Percentiles rank a stretch among this genome's conserved stretches.
phyloP scores from a whole-genome alignment of 2,888 invertebrate species.

The Platycheirus albimanus region DNA sequence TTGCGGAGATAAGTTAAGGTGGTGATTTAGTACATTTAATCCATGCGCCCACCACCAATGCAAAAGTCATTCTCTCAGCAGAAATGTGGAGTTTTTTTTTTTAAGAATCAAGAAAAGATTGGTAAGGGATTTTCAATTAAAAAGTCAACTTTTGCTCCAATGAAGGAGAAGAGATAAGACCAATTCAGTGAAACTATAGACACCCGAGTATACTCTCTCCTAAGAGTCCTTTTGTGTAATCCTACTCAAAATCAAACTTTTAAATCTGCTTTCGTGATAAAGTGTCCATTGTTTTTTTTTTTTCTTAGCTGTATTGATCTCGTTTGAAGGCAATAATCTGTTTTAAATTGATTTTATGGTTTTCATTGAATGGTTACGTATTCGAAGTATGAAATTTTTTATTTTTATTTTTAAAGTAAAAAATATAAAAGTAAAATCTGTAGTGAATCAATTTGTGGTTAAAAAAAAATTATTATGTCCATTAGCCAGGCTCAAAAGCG shows the following conservation, averaged over 20 bases:
- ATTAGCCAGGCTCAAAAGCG: no score
- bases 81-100: constrained; percentile 21
- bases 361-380: constrained; percentile 1
- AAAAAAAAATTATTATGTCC: no score
- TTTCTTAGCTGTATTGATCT: constrained; percentile 16
- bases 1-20: constrained; percentile 67
- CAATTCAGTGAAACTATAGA: constrained; percentile 22
- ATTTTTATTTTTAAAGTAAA: no score
- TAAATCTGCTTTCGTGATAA: constrained; percentile 45
- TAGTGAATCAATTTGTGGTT: no score
- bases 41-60: constrained; percentile 41
- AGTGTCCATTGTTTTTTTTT: constrained; percentile 20
- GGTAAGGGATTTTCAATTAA: constrained; percentile 68
- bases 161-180: constrained; percentile 66
- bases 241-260: constrained; percentile 61
- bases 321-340: constrained; percentile 43
- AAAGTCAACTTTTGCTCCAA: constrained; percentile 66
- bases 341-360: constrained; percentile 65
- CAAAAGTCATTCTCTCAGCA: constrained; percentile 16
- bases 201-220: constrained; percentile 31
- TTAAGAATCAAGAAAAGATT: constrained; percentile 42
- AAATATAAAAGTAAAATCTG: no score
- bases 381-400: no score
- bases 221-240: constrained; percentile 47
- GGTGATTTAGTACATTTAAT: constrained; percentile 69